Conservation (phyloP, 2,797 vertebrate genomes). For the Salarias fasciatus region DNA sequence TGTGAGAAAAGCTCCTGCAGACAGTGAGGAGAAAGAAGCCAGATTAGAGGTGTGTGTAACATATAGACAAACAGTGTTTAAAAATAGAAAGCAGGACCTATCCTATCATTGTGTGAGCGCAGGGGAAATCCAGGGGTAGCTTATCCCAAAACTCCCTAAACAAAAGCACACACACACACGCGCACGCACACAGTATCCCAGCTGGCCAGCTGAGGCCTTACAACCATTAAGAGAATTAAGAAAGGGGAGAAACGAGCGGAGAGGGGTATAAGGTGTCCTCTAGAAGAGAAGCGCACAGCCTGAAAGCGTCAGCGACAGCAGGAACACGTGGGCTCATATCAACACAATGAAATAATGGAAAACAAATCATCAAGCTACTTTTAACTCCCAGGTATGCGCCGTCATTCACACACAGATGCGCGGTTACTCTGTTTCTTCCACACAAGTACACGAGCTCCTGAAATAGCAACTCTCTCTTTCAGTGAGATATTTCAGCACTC, state of each 20-base stretch:
- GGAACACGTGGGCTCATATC: conserved; percentile 14
- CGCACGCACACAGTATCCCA: conserved; percentile 48
- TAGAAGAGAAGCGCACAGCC: conserved; percentile 7
- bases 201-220: conserved; percentile 66
- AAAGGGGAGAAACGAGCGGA: conserved; percentile 1
- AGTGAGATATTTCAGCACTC: conserved; percentile 28
- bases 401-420: background rate
- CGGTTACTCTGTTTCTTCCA: no score
- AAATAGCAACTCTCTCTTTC: conserved; percentile 35
- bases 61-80: conserved; percentile 60
- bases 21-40: conserved; percentile 15
- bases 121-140: conserved; percentile 55
- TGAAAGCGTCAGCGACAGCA: conserved; percentile 30
- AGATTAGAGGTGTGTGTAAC: conserved; percentile 59
- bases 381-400: conserved; percentile 9
- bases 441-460: conserved; percentile 9
- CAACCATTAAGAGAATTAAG: conserved; percentile 70
- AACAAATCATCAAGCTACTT: conserved; percentile 20
- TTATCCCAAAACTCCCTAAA: conserved; percentile 50
- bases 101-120: conserved; percentile 66
- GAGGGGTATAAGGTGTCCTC: conserved; percentile 25
- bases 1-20: conserved; percentile 53
- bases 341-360: conserved; percentile 21
- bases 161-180: conserved; percentile 48
- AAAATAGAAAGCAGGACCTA: conserved; percentile 71